Percentiles rank a stretch among this genome's conserved stretches.
Evolutionary conservation across 2,113 vertebrate species (phyloP).

Genomic region (Pelmatolapia mariae): DNA sequence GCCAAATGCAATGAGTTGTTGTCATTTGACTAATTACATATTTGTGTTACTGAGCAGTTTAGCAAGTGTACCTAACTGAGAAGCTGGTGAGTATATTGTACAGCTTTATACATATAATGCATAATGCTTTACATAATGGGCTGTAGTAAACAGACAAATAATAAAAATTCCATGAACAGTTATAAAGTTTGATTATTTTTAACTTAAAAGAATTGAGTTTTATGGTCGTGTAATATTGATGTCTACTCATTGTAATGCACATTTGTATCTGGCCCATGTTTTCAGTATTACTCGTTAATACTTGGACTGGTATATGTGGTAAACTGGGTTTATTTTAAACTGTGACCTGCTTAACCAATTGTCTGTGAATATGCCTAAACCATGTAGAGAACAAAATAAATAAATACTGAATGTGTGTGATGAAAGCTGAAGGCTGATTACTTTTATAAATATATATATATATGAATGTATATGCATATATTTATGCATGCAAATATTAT

Average conservation of each 20-base stretch:
- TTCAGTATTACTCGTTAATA: background rate
- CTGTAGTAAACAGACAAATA: background rate
- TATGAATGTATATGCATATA: accelerated
- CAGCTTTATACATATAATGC: background rate
- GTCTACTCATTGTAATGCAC: background rate
- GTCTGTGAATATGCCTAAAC: background rate
- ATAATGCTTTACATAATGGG: background rate
- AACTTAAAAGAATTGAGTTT: background rate
- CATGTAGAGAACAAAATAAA: slow-evolving; percentile 7
- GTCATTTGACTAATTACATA: background rate
- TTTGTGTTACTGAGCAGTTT: background rate
- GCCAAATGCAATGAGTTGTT: background rate
- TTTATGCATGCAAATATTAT: slow-evolving; percentile 20
- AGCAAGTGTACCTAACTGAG: background rate
- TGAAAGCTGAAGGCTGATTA: slow-evolving; percentile 17
- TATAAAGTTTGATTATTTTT: background rate
- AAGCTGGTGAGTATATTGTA: background rate
- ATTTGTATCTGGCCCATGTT: background rate
- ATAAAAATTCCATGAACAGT: background rate
- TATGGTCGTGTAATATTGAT: background rate
- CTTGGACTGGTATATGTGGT: background rate
- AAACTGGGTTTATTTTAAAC: background rate
- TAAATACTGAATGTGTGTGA: background rate
- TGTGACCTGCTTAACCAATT: background rate
- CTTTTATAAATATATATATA: background rate